Evolutionary conservation across 2,888 invertebrate genomes (phyloP), one percentile per base, ranked within the genome.

Genomic region (Helobdella robusta): DNA sequence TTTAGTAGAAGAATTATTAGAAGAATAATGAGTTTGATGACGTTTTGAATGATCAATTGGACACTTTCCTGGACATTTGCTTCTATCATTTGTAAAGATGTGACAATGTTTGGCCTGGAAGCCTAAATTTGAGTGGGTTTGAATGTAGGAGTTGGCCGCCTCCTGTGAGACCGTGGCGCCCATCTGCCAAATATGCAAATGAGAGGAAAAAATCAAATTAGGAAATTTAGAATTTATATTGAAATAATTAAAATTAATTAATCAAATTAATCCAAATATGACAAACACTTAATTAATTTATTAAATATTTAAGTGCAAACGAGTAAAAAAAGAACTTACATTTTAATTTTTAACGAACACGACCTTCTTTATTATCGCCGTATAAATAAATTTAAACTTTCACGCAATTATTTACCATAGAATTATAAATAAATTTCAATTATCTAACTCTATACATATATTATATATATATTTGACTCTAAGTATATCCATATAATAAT

Each of bases 121-220:
- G n/a, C n/a, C n/a, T 40, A 23, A 20, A 40, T 25, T 20, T 60
- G 5, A 1, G 20, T 23, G 23, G 4, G 8, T 25, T n/a, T 28
- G 28, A 28, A 60, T 44, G 28, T 44, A 25, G n/a, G n/a, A n/a
- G 3, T 1, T 44, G 20, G 60, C 35, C 8, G 60, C 36, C 28
- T 60, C n/a, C 18, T 60, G 60, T 5, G 60, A 60, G 30, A 44
- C 28, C n/a, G 1, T 36, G 6, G 60, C 60, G n/a, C 60, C 60
- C 60, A 60, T 60, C 25, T 44, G 23, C 15, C 6, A 48, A 8
- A 6, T 2, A 2, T 23, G 25, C n/a, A n/a, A n/a, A n/a, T n/a
- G n/a, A 5, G 5, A 6, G 11, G 54, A 54, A 28, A 4, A n/a
- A 23, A 4, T 25, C 20, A 50, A n/a, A n/a, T 50, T 25, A 5